Evolutionary conservation across 2,888 invertebrate genomes (phyloP), one percentile per base, ranked within the genome.

Genomic region (Diarsia rubi): DNA sequence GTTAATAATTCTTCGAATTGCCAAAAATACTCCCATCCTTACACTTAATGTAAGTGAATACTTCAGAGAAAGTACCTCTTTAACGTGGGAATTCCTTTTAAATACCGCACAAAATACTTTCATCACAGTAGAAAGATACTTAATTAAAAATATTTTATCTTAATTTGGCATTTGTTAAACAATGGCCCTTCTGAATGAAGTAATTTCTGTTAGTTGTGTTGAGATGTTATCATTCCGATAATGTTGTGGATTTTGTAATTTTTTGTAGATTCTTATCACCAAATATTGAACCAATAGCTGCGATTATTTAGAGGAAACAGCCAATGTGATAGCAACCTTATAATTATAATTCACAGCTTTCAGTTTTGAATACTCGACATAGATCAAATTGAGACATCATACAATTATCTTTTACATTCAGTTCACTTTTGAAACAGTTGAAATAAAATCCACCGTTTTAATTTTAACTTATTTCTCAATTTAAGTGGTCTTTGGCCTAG

Each of bases 11-110:
- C 54, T 54, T 6, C 8, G 27, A 27, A 57, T 16, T 27, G 14
- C 3, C 21, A 59, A 44, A 67, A 9, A n/a, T 24, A 49, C 27
- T 57, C 3, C n/a, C 11, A 27, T 57, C 27, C 24, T 9, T 47
- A 44, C 37, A 57, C 45, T 54, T n/a, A 57, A 45, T 31, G 42
- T 49, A 12, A 77, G 49, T 75, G 31, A 75, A 60, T 24, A 71
- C 73, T 67, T 62, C 12, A 72, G 75, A 69, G 86, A 86, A 86
- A 86, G 85, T 66, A 49, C 21, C 19, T 63, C 62, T 44, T 62
- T 27, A 37, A 24, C 74, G 85, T 86, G 86, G 68, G 86, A 86
- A 83, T 73, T 72, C 54, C 37, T 75, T 65, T 37, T 1, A 57
- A 64, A 62, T 11, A 42, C 52, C 16, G 9, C 9, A 59, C 14